These are phyloP conservation scores for Nomada ruficornis DNA, from an alignment of 2,888 invertebrate genomes.

Conservation along the genomic window DNA sequence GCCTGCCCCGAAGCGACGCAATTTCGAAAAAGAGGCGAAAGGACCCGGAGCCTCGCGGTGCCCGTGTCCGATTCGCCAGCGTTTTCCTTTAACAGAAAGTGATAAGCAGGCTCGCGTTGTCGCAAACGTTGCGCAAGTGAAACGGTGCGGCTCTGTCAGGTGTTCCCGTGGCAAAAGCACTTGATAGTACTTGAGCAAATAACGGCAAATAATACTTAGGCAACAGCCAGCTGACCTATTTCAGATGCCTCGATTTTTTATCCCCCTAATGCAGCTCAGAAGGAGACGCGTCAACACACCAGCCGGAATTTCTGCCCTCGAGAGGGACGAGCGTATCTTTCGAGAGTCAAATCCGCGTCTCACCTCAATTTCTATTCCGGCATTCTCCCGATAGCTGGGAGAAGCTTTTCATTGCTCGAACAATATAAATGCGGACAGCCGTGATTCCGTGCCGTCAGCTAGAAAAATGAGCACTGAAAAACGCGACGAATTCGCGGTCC, in stretches of 20 bases:
- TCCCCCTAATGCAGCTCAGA: background rate
- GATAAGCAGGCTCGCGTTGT: background rate
- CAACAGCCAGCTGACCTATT: background rate
- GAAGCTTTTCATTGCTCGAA: slow-evolving; percentile 47
- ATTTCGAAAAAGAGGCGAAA: background rate
- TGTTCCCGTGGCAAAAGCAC: background rate
- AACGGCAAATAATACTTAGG: background rate
- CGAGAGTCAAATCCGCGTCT: background rate
- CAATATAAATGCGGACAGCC: slow-evolving; percentile 35
- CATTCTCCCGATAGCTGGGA: slow-evolving; percentile 11
- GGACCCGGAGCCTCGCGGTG: background rate
- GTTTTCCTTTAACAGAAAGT: background rate
- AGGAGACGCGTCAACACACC: background rate
- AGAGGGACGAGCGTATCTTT: background rate
- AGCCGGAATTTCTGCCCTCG: no score
- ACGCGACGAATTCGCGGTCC: slow-evolving; percentile 51
- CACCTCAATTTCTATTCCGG: background rate
- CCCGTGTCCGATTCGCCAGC: background rate
- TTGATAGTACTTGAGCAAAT: no score
- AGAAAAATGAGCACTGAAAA: slow-evolving; percentile 17
- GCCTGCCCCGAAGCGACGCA: background rate
- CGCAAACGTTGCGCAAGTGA: background rate
- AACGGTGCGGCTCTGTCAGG: background rate
- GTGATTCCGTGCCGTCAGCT: slow-evolving; percentile 1
- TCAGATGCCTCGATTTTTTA: no score